phyloP scores from a whole-genome alignment of 2,888 invertebrate species.

The Oeneis ivallda region DNA sequence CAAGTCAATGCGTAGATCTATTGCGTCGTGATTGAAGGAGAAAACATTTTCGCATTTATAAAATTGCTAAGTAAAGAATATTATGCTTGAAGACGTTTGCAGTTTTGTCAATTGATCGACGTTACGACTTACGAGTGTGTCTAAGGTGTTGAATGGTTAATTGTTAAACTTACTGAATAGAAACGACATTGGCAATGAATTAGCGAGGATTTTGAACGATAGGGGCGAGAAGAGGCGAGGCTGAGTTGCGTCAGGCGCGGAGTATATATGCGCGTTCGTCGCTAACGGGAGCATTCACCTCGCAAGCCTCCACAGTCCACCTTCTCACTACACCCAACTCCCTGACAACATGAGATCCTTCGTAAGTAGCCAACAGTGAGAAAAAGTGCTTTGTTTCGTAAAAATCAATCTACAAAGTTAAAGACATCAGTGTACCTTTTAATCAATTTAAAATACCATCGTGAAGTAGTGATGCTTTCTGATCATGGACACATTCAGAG shows the following conservation, averaged over 20 bases:
- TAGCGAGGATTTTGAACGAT: constrained; percentile 17
- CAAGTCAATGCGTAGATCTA: too few relatives aligned
- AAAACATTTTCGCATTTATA: too few relatives aligned
- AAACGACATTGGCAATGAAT: constrained; percentile 13
- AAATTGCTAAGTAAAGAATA: too few relatives aligned
- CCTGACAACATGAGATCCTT: constrained; percentile 42
- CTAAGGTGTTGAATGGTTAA: too few relatives aligned
- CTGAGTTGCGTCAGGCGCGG: constrained; percentile 39
- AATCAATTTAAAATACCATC: background rate
- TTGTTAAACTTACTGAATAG: background rate
- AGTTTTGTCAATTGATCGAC: too few relatives aligned
- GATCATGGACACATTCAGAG: background rate
- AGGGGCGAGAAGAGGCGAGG: constrained; percentile 32
- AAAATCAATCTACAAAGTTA: background rate
- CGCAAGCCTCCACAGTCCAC: background rate
- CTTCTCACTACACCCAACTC: constrained; percentile 7
- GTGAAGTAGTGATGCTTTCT: background rate
- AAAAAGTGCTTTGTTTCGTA: background rate
- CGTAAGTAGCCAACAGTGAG: constrained; percentile 38
- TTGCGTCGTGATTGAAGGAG: too few relatives aligned
- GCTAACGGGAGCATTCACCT: constrained; percentile 16
- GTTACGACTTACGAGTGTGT: too few relatives aligned
- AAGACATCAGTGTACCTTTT: background rate
- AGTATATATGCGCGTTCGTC: constrained; percentile 33
- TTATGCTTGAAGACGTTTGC: too few relatives aligned